A percentile compares a stretch with the other conserved stretches of the same genome.
phyloP scores from a whole-genome alignment of 2,888 invertebrate genomes.

The Carabus problematicus region DNA sequence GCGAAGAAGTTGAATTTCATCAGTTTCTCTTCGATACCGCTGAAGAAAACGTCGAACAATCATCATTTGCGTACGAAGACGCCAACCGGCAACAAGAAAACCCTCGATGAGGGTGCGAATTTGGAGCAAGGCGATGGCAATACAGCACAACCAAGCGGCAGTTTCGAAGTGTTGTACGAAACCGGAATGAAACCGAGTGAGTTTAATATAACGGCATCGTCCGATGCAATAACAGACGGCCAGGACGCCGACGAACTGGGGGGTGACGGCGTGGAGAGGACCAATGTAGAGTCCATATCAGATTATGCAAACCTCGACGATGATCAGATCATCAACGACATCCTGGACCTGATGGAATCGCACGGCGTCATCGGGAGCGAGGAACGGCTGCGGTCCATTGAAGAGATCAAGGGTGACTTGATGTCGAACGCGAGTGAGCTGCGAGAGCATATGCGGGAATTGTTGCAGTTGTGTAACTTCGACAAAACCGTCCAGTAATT shows the following conservation, averaged over 20 bases:
- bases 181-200: not conserved
- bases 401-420: constrained; percentile 13
- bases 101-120: not conserved
- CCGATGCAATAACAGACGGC: not conserved
- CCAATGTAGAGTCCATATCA: not conserved
- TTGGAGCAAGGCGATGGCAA: not conserved
- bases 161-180: constrained; percentile 24
- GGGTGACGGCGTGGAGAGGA: not conserved
- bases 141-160: constrained; percentile 11
- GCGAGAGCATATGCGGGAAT: not conserved
- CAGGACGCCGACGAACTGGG: not conserved
- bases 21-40: not conserved
- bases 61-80: not conserved
- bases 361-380: constrained; percentile 16
- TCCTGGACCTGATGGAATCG: constrained; percentile 40
- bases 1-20: constrained; percentile 26
- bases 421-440: constrained; percentile 1
- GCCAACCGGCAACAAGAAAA: not conserved
- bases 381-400: constrained; percentile 8
- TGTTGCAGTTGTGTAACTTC: not conserved
- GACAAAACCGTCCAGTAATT: not conserved
- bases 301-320: constrained; percentile 22
- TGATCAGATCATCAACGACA: constrained; percentile 28
- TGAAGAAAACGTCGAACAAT: not conserved
- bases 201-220: not conserved